Evolutionary conservation across 2,888 invertebrate species (phyloP).

Genomic region (Pycnomerus fuliginosus): DNA sequence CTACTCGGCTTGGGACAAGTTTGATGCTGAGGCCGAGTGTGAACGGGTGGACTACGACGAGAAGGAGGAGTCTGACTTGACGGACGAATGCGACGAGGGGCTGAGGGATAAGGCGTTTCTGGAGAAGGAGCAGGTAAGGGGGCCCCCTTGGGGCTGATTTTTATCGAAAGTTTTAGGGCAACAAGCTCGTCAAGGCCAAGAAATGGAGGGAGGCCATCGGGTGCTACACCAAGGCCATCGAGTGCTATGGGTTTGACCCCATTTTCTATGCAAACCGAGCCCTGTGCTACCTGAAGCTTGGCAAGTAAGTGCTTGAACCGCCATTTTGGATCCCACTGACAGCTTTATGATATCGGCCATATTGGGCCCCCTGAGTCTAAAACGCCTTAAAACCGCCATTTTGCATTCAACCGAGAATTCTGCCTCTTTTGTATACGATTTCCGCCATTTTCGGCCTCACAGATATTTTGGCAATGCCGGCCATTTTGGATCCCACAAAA

Average conservation of each 20-base stretch:
- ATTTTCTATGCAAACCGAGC: slow-evolving; percentile 86
- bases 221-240: slow-evolving; percentile 86
- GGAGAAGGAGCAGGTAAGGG: slow-evolving; percentile 67
- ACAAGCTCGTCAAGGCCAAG: slow-evolving; percentile 72
- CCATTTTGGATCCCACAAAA: no score
- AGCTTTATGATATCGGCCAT: no score
- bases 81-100: slow-evolving; percentile 58
- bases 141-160: no score
- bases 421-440: no score
- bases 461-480: no score
- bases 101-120: slow-evolving; percentile 63
- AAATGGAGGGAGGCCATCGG: slow-evolving; percentile 84
- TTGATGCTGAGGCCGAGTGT: slow-evolving; percentile 72
- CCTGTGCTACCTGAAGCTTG: slow-evolving; percentile 78
- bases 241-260: slow-evolving; percentile 74
- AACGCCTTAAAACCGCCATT: no score
- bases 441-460: no score
- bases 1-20: slow-evolving; percentile 76
- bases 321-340: no score
- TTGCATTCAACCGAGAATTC: no score
- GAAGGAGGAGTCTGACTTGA: slow-evolving; percentile 50
- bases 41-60: slow-evolving; percentile 61
- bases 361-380: no score
- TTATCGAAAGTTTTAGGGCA: slow-evolving; percentile 64
- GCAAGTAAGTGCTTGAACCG: slow-evolving; percentile 75